Evolutionary conservation across 2,797 vertebrate genomes (phyloP).

Genomic region (Falco novaeseelandiae): DNA sequence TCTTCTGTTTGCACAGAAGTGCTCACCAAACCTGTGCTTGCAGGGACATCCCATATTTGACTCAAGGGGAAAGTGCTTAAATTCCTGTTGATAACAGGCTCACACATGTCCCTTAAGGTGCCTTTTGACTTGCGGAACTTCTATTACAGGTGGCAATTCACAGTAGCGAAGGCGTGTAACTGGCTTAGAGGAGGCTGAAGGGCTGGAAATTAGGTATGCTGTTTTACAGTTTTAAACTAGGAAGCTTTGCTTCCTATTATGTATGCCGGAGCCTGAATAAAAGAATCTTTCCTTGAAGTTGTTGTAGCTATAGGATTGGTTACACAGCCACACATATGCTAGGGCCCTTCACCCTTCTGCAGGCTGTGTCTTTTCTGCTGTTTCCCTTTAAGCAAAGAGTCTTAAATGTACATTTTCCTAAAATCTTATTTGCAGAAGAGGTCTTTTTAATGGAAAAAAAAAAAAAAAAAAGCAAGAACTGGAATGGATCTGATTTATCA

Average conservation of each 20-base stretch:
- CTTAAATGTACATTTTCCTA: not conserved
- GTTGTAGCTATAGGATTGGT: not conserved
- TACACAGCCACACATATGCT: fast-evolving
- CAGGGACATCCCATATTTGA: not conserved
- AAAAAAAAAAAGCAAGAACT: not conserved
- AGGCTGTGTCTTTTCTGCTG: not conserved
- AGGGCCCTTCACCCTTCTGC: not conserved
- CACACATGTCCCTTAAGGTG: not conserved
- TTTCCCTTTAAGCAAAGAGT: not conserved
- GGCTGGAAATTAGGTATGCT: not conserved
- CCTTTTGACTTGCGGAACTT: not conserved
- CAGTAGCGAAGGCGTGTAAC: not conserved
- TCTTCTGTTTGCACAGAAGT: not conserved
- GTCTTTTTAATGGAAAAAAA: not conserved
- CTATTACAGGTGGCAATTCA: not conserved
- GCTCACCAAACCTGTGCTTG: not conserved
- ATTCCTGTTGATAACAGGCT: not conserved
- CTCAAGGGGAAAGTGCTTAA: not conserved
- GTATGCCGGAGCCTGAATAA: not conserved
- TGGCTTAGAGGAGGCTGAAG: not conserved
- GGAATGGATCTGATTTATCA: not conserved
- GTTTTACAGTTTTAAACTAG: not conserved
- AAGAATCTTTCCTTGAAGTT: not conserved
- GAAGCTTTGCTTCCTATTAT: not conserved
- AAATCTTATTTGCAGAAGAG: not conserved